Evolutionary conservation across 2,113 vertebrate genomes (phyloP).

Genomic region (Ophiodon elongatus): DNA sequence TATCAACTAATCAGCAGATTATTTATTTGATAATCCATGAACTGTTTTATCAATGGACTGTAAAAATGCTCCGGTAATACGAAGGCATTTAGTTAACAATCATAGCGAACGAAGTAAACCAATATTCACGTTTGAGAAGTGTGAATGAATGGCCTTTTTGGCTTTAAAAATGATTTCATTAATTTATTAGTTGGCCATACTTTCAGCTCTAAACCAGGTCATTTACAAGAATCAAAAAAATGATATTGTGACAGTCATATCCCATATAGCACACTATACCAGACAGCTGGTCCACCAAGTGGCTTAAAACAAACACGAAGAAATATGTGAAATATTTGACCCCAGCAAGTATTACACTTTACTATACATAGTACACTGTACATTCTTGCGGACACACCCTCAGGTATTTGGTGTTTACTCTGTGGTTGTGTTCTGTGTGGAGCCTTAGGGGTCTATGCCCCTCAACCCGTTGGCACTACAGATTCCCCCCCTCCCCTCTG

Average conservation of each 20-base stretch:
- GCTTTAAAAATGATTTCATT: background rate
- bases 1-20: background rate
- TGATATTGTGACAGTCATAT: background rate
- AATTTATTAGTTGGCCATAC: background rate
- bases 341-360: background rate
- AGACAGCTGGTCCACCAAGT: conserved; percentile 44
- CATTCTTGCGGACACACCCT: conserved; percentile 16
- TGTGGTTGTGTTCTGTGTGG: conserved; percentile 34
- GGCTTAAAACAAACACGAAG: conserved; percentile 32
- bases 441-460: conserved; percentile 44
- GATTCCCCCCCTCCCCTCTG: background rate
- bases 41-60: background rate
- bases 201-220: background rate
- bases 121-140: background rate
- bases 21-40: background rate
- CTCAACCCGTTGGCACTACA: conserved; percentile 32
- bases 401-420: conserved; percentile 36
- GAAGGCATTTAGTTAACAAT: too few species aligned
- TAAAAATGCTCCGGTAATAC: background rate
- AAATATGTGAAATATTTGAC: conserved; percentile 32
- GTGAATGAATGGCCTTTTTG: background rate
- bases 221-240: background rate
- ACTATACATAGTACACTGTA: conserved; percentile 21
- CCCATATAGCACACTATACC: background rate
- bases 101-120: background rate